Base-by-base conservation (phyloP, 2,888 invertebrate species). In the Miltochrista miniata region DNA sequence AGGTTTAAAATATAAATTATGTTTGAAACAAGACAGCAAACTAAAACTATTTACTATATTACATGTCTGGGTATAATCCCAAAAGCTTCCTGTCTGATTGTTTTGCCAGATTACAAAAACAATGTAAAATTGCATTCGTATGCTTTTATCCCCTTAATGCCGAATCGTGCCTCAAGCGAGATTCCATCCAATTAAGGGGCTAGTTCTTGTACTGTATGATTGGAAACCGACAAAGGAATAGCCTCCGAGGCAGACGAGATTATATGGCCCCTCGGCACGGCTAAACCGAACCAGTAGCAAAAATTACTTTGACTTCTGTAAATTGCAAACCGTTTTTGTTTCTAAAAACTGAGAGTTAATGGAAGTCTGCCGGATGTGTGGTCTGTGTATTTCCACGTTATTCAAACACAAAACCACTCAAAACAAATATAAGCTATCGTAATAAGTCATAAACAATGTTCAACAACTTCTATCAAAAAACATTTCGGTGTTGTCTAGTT, bases 181-280 rank as follows among this genome's bases (percentile, higher is more conserved):
- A 75, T 79, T 81, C 79, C 71, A 78, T 85, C 80, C 83, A 87
- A 86, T 87, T 85, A 87, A 81, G 83, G 83, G 73, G 74, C 80
- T 55, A 81, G 79, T 79, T 70, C 82, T 84, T 83, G 85, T 84
- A 82, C 79, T 76, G 78, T 79, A 79, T 83, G 83, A 87, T 87
- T 87, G 83, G 80, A 83, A 83, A 80, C 72, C 74, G 76, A 74
- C 72, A 72, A 78, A 80, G 72, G 71, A 75, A 72, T 71, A 69
- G 71, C 72, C 76, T 70, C 64, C 70, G 58, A 71, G 73, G 68
- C 61, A 61, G 64, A 62, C 41, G 68, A 74, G 72, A 77, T 72
- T 76, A 72, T 70, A 72, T 64, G 61, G 68, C 73, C 79, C 74
- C 53, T 72, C 76, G 72, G 76, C 70, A 72, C 77, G 77, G 75